Evolutionary conservation across 2,113 vertebrate species (phyloP), one percentile per base, ranked within the genome.

Genomic region (Phaethon lepturus): DNA sequence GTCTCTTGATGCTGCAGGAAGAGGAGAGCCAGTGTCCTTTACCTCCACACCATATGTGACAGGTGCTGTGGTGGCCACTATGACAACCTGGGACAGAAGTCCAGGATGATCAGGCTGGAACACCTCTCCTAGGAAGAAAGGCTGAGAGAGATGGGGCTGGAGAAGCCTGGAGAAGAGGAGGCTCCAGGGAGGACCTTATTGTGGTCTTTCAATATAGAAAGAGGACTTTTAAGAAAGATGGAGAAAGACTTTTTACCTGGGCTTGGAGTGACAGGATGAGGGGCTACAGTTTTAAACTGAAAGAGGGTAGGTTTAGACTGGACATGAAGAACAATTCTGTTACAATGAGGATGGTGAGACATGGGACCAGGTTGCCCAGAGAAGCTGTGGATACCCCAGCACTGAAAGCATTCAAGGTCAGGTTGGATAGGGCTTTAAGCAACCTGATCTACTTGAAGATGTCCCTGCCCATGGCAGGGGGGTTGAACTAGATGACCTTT

Each of bases 351-450:
- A 38, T 38, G 38, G 38, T 38, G 38, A 38, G 38, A 38, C 38
- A 16, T 45, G 44, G 44, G 44, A 45, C 44, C 44, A 45, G 19
- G 47, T 10, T 73, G 3, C 7, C n/a, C 31, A 53, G 33, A 35
- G 82, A 64, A 10, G 25, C 1, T 17, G 49, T 31, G 13, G 38
- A 9, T 45, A 10, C 8, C 25, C 42, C 20, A 24, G 25, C 20
- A 4, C 1, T 35, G 33, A 22, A 26, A 11, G 10, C 7, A 13
- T n/a, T 25, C 29, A 20, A 72, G 42, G 49, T 1, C 19, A 63
- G 8, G 6, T 0, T 45, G 38, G 33, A 74, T 0, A 2, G 5
- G 17, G 33, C 60, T 74, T 7, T 23, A 38, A 67, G 45, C 17
- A 33, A 38, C 10, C 38, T 23, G 45, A 0, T 26, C 17, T 40